Base-by-base conservation (phyloP, 2,797 vertebrate species). In the Aeoliscus strigatus region DNA sequence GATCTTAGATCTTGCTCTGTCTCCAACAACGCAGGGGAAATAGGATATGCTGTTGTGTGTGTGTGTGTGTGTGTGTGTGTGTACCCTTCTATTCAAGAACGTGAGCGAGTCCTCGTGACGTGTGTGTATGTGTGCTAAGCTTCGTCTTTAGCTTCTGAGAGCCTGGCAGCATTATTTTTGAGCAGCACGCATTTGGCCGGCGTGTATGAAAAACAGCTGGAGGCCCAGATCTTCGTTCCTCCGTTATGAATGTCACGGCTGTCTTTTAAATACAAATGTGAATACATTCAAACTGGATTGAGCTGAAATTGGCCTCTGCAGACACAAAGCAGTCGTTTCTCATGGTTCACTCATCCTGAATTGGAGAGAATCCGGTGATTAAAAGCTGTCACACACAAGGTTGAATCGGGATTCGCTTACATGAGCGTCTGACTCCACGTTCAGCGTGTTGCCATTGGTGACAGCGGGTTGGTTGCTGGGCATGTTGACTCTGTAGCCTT, bases 401-500 rank as follows among this genome's bases (percentile, higher is more conserved):
- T 9, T 33, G n/a, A 58, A 29, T 6, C 6, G 27, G 8, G 44
- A 46, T 33, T 6, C 25, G 24, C 73, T 79, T 66, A 85, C 84
- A 29, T 61, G 32, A 36, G 36, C 0, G 1, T 78, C 62, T 18
- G 66, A 14, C 5, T 66, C 55, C 1, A 21, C 5, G 51, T 32
- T 4, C 30, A 51, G 37, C 3, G 49, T 3, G 54, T 76, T 66
- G 39, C 66, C 46, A 36, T 67, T 82, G 39, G 69, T 35, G 49
- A 75, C 15, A 2, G 38, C 14, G 13, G 60, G 25, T 31, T 61
- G 69, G 59, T 33, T 73, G 57, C 43, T 42, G 17, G 67, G 31
- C 12, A 37, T 1, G n/a, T 49, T 50, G 34, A 81, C 72, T 61
- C 35, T 75, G 62, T 76, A 61, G 37, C 75, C 82, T 39, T 82